phyloP scores from a whole-genome alignment of 2,888 invertebrate genomes.

The Melanotus villosus region DNA sequence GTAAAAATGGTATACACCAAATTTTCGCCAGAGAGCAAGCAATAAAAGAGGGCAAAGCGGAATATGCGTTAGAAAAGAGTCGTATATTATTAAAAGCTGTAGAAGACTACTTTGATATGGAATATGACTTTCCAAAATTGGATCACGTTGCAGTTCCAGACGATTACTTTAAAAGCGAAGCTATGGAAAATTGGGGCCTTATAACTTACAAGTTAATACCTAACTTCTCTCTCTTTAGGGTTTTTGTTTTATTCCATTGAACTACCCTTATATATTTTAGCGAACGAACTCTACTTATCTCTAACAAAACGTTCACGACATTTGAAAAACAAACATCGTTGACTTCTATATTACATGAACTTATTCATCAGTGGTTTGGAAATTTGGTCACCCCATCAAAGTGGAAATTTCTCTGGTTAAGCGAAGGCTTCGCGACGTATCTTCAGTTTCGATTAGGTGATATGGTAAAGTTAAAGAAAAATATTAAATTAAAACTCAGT shows the following conservation, averaged over 20 bases:
- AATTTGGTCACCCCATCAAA: slow-evolving; percentile 76
- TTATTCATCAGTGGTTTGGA: slow-evolving; percentile 82
- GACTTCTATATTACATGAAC: slow-evolving; percentile 74
- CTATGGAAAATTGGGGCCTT: slow-evolving; percentile 95
- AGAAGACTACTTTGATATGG: slow-evolving; percentile 73
- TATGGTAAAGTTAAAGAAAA: too few relatives aligned
- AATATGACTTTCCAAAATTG: slow-evolving; percentile 78
- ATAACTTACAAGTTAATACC: slow-evolving; percentile 80
- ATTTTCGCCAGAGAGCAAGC: slow-evolving; percentile 67
- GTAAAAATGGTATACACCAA: slow-evolving; percentile 48
- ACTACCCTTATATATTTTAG: too few relatives aligned
- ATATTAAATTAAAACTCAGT: slow-evolving; percentile 42
- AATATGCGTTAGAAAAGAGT: slow-evolving; percentile 68
- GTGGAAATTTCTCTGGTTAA: slow-evolving; percentile 78
- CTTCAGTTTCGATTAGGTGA: slow-evolving; percentile 69
- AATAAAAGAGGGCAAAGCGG: slow-evolving; percentile 67
- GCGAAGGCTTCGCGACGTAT: slow-evolving; percentile 79
- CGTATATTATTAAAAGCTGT: slow-evolving; percentile 68
- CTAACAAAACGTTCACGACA: neutral
- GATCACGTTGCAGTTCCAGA: slow-evolving; percentile 90
- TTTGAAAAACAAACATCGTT: slow-evolving; percentile 45
- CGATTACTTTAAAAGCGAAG: slow-evolving; percentile 78
- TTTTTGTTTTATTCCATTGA: too few relatives aligned
- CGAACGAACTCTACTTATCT: slow-evolving; percentile 12
- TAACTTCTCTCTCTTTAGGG: too few relatives aligned